Percentiles rank a stretch among this genome's conserved stretches.
phyloP scores from a whole-genome alignment of 2,797 vertebrate genomes.

The Momotus momota region DNA sequence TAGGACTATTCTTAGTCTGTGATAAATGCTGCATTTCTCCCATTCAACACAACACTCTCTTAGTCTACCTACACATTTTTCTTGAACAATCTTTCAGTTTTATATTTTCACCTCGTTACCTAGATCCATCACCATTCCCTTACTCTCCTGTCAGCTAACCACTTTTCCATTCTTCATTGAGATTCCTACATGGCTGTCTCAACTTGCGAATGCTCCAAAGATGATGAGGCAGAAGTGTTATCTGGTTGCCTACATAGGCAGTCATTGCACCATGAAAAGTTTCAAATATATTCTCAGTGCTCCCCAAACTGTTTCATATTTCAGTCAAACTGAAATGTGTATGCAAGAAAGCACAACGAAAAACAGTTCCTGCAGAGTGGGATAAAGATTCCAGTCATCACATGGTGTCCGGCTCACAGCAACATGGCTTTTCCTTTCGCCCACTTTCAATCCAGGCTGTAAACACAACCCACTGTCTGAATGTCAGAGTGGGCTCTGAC shows the following conservation, averaged over 20 bases:
- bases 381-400: not conserved
- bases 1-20: not conserved
- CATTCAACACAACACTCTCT: not conserved
- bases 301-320: not conserved
- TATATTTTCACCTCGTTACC: not conserved
- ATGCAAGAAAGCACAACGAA: not conserved
- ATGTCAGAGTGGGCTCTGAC: accelerated
- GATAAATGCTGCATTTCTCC: not conserved
- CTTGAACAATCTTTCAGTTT: not conserved
- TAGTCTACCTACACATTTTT: not conserved
- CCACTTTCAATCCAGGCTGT: not conserved
- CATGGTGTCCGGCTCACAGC: not conserved
- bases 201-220: not conserved
- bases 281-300: not conserved
- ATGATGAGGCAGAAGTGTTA: not conserved
- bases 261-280: not conserved
- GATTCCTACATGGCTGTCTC: accelerated
- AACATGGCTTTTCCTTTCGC: not conserved
- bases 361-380: not conserved
- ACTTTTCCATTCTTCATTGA: not conserved
- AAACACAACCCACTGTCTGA: not conserved
- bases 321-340: not conserved
- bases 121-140: not conserved
- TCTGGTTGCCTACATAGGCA: accelerated
- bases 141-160: not conserved